Evolutionary conservation across 2,888 invertebrate genomes (phyloP).

Genomic region (Amphiduros pacificus): DNA sequence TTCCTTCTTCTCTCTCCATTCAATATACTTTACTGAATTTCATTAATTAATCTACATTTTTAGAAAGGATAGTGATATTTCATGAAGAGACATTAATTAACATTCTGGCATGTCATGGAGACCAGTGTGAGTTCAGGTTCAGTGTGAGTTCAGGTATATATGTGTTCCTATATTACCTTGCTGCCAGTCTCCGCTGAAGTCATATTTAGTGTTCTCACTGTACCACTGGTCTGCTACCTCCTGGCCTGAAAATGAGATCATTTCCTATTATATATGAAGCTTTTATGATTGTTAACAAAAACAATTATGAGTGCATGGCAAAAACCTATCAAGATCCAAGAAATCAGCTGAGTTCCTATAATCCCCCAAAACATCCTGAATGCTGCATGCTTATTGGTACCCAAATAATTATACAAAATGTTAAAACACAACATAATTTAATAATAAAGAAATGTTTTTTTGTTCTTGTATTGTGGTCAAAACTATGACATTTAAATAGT

Average conservation of each 20-base stretch:
- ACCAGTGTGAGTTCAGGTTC: too few species aligned
- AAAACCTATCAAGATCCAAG: neutral
- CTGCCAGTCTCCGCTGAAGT: constrained; percentile 16
- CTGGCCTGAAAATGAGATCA: constrained; percentile 37
- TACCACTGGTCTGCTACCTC: constrained; percentile 57
- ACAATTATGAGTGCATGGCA: neutral
- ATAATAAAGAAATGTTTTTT: too few species aligned
- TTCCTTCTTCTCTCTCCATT: too few species aligned
- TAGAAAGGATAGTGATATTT: too few species aligned
- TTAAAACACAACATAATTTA: neutral
- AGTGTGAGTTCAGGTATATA: too few species aligned
- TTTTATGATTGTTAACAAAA: too few species aligned
- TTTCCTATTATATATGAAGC: neutral
- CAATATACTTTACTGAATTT: too few species aligned
- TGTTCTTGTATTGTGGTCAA: too few species aligned
- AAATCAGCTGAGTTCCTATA: neutral
- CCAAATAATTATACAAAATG: neutral
- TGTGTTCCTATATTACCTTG: neutral
- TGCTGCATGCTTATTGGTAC: neutral
- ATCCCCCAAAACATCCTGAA: neutral
- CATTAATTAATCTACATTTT: too few species aligned
- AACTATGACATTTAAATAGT: too few species aligned
- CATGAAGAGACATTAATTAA: too few species aligned
- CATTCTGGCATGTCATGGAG: too few species aligned
- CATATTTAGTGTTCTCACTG: constrained; percentile 37